These are phyloP conservation scores for Lithobates sylvaticus DNA, from an alignment of 2,797 vertebrate species.

Conservation along the genomic window DNA sequence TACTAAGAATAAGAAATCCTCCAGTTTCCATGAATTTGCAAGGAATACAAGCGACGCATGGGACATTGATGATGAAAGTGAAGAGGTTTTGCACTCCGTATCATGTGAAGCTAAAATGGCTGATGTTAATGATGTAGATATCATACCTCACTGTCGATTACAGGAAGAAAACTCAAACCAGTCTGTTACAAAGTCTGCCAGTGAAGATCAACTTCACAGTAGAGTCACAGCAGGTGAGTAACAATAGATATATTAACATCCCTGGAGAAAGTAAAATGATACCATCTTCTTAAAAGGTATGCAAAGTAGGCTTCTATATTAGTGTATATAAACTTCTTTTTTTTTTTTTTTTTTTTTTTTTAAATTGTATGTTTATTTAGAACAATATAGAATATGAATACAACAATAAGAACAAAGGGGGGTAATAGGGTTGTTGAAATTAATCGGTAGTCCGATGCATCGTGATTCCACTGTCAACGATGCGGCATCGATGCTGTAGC, in stretches of 20 bases:
- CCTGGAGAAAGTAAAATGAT: no score
- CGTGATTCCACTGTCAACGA: no score
- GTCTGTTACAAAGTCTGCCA: slow-evolving; percentile 89
- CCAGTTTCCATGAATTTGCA: slow-evolving; percentile 96
- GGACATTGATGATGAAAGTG: slow-evolving; percentile 93
- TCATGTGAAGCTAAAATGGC: slow-evolving; percentile 78
- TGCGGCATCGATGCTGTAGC: no score
- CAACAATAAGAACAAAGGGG: no score
- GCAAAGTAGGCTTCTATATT: no score
- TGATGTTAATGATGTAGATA: slow-evolving; percentile 73
- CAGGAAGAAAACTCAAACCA: slow-evolving; percentile 74
- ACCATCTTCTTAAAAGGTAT: no score
- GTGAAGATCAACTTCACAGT: slow-evolving; percentile 88
- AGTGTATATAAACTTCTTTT: no score
- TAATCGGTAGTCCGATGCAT: no score
- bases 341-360: no score
- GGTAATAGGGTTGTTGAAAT: no score
- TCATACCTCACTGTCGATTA: slow-evolving; percentile 77
- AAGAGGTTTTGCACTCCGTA: slow-evolving; percentile 81
- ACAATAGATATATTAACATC: background rate
- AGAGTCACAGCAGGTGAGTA: slow-evolving; percentile 72
- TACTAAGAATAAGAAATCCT: slow-evolving; percentile 90
- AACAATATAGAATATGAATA: no score
- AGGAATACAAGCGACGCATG: slow-evolving; percentile 95
- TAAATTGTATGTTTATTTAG: no score